Evolutionary conservation across 2,888 invertebrate genomes (phyloP).

Genomic region (Phortica okadai): DNA sequence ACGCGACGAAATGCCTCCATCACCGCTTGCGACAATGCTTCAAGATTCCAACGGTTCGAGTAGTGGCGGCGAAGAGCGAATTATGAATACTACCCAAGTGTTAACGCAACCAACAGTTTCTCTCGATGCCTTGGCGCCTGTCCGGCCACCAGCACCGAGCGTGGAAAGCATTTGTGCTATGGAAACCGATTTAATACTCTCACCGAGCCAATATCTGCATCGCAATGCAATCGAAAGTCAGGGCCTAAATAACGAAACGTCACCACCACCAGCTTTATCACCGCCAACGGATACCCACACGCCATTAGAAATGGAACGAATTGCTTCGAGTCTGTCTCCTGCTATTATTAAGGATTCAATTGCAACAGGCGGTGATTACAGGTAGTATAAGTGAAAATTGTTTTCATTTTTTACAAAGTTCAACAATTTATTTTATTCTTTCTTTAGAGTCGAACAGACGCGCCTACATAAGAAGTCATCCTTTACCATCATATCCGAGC

Average conservation of each 20-base stretch:
- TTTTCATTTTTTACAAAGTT: background rate
- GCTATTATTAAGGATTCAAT: constrained; percentile 74
- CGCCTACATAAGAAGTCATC: constrained; percentile 82
- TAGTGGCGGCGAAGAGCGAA: constrained; percentile 72
- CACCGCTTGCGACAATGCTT: constrained; percentile 74
- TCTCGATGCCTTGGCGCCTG: constrained; percentile 48
- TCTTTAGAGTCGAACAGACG: constrained; percentile 68
- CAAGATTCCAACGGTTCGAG: constrained; percentile 75
- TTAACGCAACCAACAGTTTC: constrained; percentile 45
- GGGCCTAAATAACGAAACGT: constrained; percentile 48
- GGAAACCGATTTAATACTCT: constrained; percentile 54
- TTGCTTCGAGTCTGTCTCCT: constrained; percentile 60
- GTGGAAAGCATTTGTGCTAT: constrained; percentile 50
- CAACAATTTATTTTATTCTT: background rate
- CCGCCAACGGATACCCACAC: constrained; percentile 47
- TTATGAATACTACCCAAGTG: constrained; percentile 45
- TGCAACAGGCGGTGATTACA: constrained; percentile 73
- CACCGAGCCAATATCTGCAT: constrained; percentile 64
- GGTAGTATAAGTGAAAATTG: constrained; percentile 55
- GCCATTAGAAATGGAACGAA: constrained; percentile 1
- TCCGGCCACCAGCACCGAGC: constrained; percentile 62
- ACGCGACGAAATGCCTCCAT: constrained; percentile 70
- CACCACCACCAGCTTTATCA: constrained; percentile 63
- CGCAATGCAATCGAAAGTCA: constrained; percentile 41
- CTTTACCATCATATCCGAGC: constrained; percentile 83